phyloP scores from a whole-genome alignment of 2,888 invertebrate genomes.

The Rugalucina vietnamica region DNA sequence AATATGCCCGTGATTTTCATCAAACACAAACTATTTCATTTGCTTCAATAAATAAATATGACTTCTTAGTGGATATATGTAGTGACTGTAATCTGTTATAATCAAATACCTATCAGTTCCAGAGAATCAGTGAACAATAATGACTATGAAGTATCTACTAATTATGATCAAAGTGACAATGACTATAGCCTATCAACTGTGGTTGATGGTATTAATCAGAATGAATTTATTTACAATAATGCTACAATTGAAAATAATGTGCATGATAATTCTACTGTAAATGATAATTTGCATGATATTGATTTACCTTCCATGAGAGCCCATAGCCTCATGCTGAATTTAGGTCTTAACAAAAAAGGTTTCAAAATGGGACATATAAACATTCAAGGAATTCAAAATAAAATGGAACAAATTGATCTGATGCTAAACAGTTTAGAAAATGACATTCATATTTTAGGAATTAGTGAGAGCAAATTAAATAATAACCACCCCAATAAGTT shows the following conservation, averaged over 20 bases:
- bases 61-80: background rate
- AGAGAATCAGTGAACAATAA: background rate
- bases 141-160: background rate
- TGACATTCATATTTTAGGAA: background rate
- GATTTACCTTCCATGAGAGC: background rate
- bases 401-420: no score
- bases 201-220: background rate
- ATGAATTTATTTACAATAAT: background rate
- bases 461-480: background rate
- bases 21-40: no score
- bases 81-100: background rate
- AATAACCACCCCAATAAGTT: background rate
- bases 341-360: background rate
- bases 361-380: slow-evolving; percentile 3
- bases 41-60: no score
- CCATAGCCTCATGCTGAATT: slow-evolving; percentile 1
- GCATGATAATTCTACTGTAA: no score
- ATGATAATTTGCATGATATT: no score
- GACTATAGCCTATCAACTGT: no score
- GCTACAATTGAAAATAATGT: slow-evolving; percentile 3
- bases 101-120: background rate
- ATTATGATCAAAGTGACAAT: no score
- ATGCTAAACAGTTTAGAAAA: no score
- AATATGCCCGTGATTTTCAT: no score
- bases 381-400: no score